Evolutionary conservation across 2,113 vertebrate species (phyloP), one percentile per base, ranked within the genome.

Genomic region (Percina caprodes): DNA sequence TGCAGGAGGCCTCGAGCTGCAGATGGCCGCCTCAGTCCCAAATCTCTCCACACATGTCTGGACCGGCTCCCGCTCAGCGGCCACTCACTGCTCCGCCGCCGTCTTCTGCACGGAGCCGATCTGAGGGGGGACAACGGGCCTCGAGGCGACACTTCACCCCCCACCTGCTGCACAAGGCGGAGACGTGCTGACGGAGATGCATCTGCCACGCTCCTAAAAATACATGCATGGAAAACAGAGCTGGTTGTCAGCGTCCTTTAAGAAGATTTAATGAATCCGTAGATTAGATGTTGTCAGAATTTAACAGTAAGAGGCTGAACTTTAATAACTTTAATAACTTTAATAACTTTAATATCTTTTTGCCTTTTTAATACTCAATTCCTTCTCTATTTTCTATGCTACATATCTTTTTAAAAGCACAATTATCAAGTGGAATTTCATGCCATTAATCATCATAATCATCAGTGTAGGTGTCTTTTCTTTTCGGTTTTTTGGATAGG

Each of bases 1-100:
- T 91, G 86, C 86, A 21, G 87, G 56, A 69, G 91, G 90, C 87
- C 88, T 83, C 82, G 88, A 75, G 92, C 89, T 91, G 93, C 95
- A 95, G 94, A 95, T 95, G 95, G 94, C 88, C 79, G 84, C 59
- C 86, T 73, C 72, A 92, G 91, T 92, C 89, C 93, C 89, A 83
- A 92, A 93, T 9, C n/a, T 91, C 83, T 85, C 90, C 87, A 89
- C 90, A 93, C 92, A 93, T 92, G 94, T 73, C 92, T 93, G 93
- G 93, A 92, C 85, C 82, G 83, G 88, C 91, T 94, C 92, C 89
- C 85, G 74, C 89, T 92, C 87, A 85, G 66, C 76, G 85, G 87
- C 73, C 83, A 84, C 72, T 91, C 82, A 88, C 42, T 49, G 24
- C 59, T 42, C 21, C 63, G 35, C n/a, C 51, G 2, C 46, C 46